phyloP scores from a whole-genome alignment of 1,140 invertebrate genomes.

The Papilio polytes region DNA sequence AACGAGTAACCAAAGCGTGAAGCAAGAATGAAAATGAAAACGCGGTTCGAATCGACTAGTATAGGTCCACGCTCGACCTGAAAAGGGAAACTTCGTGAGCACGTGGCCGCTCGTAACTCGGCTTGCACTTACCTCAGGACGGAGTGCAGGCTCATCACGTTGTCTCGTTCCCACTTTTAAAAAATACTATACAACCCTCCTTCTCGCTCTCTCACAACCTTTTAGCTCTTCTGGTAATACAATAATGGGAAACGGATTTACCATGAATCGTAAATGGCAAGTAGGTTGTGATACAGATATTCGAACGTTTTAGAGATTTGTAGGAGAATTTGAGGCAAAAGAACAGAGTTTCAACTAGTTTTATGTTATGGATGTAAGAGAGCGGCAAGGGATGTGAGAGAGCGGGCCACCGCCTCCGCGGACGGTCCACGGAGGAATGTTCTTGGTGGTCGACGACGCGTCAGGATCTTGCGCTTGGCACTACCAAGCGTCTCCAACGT shows the following conservation, averaged over 20 bases:
- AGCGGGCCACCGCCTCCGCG: conserved; percentile 77
- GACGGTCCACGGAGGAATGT: conserved; percentile 79
- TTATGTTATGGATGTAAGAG: conserved; percentile 49
- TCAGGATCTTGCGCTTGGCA: conserved; percentile 71
- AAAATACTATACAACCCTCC: conserved; percentile 56
- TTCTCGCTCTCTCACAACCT: conserved; percentile 77
- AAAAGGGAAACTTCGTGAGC: conserved; percentile 66
- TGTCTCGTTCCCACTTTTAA: conserved; percentile 81
- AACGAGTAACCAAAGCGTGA: conserved; percentile 24
- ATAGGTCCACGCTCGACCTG: conserved; percentile 50
- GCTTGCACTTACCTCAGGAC: conserved; percentile 76
- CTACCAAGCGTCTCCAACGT: conserved; percentile 72
- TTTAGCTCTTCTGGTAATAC: conserved; percentile 46
- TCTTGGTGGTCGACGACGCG: conserved; percentile 65
- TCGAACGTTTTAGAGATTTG: not conserved
- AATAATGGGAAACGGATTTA: not conserved
- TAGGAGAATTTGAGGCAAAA: conserved; percentile 34
- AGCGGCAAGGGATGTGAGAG: conserved; percentile 69
- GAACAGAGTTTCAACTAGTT: conserved; percentile 45
- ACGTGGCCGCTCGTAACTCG: conserved; percentile 63
- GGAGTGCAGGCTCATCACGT: conserved; percentile 67
- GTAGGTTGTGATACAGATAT: not conserved
- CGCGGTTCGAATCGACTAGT: conserved; percentile 42
- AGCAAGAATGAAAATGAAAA: conserved; percentile 35
- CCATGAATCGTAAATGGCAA: not conserved